A percentile compares a stretch with the other conserved stretches of the same genome.
Evolutionary conservation across 64 coral and sea anemone species (phyloP).

Genomic region (Stylophora pistillata): DNA sequence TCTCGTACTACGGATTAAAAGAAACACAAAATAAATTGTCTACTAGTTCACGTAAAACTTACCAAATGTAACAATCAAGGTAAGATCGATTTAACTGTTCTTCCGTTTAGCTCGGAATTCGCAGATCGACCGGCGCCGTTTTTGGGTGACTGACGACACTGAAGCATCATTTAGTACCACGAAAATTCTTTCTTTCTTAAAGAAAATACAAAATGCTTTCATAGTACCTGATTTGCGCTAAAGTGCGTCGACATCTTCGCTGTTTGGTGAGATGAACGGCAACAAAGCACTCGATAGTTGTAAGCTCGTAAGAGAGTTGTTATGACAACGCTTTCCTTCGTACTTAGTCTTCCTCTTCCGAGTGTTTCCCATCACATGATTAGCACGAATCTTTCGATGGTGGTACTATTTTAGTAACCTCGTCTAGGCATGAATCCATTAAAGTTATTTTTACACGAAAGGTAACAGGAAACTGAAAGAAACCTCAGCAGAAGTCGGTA

Average conservation of each 20-base stretch:
- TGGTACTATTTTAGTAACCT: not conserved
- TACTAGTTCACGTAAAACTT: not conserved
- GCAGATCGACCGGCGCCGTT: too few species aligned
- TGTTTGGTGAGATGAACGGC: not conserved
- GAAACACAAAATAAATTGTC: not conserved
- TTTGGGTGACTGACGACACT: not conserved
- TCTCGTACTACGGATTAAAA: constrained; percentile 67
- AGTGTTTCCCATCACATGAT: not conserved
- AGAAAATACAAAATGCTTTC: not conserved
- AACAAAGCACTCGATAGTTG: not conserved
- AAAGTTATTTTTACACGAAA: not conserved
- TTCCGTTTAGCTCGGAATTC: too few species aligned
- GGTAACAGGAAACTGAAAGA: not conserved
- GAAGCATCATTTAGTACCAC: not conserved
- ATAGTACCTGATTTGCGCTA: constrained; percentile 88
- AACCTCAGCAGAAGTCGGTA: not conserved
- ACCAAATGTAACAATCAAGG: not conserved
- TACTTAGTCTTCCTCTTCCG: not conserved
- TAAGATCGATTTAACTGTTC: not conserved
- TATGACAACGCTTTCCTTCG: not conserved
- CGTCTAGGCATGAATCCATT: not conserved
- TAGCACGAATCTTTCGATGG: not conserved
- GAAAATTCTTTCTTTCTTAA: not conserved
- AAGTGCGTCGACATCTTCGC: constrained; percentile 81
- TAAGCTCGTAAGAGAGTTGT: not conserved